Conservation (phyloP, 2,113 vertebrate genomes). For the Merops nubicus region DNA sequence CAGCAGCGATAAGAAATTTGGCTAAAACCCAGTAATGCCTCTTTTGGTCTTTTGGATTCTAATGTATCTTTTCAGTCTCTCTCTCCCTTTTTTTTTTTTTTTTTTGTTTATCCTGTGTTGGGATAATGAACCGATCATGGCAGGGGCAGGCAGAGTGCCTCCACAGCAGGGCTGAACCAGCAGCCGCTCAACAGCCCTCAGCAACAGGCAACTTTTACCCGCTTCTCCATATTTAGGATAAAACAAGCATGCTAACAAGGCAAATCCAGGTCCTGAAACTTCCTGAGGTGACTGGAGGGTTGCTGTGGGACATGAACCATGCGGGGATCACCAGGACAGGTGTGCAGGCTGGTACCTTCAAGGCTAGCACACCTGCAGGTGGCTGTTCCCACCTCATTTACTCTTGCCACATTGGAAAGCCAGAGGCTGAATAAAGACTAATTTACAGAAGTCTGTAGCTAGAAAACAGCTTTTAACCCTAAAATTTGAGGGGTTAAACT, state of each 20-base stretch:
- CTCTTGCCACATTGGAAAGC: background rate
- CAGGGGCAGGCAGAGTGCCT: background rate
- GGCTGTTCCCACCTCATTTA: background rate
- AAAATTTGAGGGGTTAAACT: background rate
- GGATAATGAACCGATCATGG: background rate
- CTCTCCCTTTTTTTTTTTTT: no score
- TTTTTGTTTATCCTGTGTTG: background rate
- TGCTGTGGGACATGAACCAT: background rate
- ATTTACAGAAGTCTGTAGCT: background rate
- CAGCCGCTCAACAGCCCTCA: background rate
- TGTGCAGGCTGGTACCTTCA: background rate
- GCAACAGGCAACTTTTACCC: rapidly evolving
- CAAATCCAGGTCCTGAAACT: background rate
- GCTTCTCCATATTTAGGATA: background rate
- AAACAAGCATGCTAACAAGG: background rate
- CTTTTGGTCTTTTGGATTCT: slow-evolving; percentile 16
- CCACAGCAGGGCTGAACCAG: background rate
- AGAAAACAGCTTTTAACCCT: background rate
- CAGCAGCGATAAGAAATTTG: background rate
- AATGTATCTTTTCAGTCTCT: background rate
- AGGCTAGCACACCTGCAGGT: background rate
- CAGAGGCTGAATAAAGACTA: background rate
- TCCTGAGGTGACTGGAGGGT: background rate
- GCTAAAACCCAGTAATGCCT: background rate
- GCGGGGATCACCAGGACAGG: background rate